Evolutionary conservation across 2,797 vertebrate species (phyloP).

Genomic region (Rhinatrema bivittatum): DNA sequence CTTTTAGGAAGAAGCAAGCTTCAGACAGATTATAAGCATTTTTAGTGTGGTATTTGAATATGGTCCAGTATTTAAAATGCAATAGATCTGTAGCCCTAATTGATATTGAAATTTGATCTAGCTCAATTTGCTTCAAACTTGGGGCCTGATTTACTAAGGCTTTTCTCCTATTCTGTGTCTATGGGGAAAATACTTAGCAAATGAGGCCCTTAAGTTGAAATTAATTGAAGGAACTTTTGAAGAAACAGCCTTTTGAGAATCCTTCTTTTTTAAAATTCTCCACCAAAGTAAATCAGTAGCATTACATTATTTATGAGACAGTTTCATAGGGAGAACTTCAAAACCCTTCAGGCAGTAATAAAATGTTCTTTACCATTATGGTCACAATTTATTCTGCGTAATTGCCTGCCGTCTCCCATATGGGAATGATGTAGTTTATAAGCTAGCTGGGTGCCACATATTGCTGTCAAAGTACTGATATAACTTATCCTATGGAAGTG

Average conservation of each 20-base stretch:
- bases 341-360: constrained; percentile 49
- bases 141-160: too few species aligned
- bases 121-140: constrained; percentile 39
- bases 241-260: constrained; percentile 27
- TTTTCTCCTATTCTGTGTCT: too few species aligned
- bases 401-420: constrained; percentile 32
- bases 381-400: constrained; percentile 48
- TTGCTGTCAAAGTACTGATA: background rate
- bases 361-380: constrained; percentile 45
- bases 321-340: constrained; percentile 49
- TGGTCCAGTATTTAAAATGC: too few species aligned
- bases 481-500: background rate
- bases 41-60: too few species aligned
- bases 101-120: constrained; percentile 36
- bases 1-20: too few species aligned
- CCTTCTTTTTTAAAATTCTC: constrained; percentile 25
- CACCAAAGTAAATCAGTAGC: constrained; percentile 43
- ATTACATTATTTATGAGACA: constrained; percentile 53
- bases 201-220: constrained; percentile 33
- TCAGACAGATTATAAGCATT: too few species aligned
- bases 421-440: background rate
- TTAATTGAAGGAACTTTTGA: constrained; percentile 41
- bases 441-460: constrained; percentile 6
- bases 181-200: too few species aligned
- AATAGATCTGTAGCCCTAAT: too few species aligned